Evolutionary conservation across 2,797 vertebrate genomes (phyloP).

Genomic region (Takifugu ocellatus): DNA sequence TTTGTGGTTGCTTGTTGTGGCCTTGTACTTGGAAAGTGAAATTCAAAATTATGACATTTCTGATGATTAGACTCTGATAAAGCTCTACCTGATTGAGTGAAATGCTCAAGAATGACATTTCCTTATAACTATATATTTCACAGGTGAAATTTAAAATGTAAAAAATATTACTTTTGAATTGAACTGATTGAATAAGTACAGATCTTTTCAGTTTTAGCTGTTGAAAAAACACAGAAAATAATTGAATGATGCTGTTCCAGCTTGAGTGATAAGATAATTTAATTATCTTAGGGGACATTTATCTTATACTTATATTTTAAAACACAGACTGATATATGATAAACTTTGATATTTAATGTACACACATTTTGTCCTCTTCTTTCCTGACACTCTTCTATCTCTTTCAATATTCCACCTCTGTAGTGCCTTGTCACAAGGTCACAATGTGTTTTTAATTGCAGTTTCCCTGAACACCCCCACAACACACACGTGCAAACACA

Average conservation of each 20-base stretch:
- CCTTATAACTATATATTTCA: too few relatives aligned
- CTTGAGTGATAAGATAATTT: too few relatives aligned
- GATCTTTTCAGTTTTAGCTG: neutral
- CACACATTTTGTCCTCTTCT: neutral
- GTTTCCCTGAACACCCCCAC: slow-evolving; percentile 36
- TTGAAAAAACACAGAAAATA: neutral
- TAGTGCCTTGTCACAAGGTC: slow-evolving; percentile 76
- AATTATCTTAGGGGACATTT: too few relatives aligned
- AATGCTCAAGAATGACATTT: too few relatives aligned
- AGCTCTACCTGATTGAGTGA: too few relatives aligned
- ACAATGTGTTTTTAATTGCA: slow-evolving; percentile 69
- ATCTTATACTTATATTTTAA: too few relatives aligned
- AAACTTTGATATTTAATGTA: slow-evolving; percentile 1
- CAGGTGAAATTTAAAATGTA: too few relatives aligned
- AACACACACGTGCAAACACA: neutral
- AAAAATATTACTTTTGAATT: neutral
- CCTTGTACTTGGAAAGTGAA: too few relatives aligned
- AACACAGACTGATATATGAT: too few relatives aligned
- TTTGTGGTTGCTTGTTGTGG: too few relatives aligned
- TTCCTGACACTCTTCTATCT: slow-evolving; percentile 16
- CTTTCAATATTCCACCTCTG: slow-evolving; percentile 46
- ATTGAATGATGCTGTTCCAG: neutral
- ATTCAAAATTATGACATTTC: too few relatives aligned
- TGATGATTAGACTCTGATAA: too few relatives aligned
- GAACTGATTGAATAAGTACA: neutral